These are phyloP conservation scores for Panagrolaimus sp. DNA, from an alignment of 1,140 invertebrate genomes.

Conservation along the genomic window DNA sequence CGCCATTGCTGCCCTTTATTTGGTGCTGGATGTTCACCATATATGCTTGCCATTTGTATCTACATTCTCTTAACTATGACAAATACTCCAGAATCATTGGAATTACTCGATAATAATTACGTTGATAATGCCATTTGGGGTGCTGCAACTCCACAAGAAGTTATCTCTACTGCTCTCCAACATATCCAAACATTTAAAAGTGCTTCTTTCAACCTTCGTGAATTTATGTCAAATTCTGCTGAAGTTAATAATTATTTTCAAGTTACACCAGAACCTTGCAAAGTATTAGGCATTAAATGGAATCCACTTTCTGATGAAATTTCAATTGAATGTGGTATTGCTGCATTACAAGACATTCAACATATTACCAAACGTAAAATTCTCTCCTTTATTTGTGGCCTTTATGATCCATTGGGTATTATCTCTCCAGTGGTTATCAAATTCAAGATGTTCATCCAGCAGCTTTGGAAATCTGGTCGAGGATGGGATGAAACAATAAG, in stretches of 20 bases:
- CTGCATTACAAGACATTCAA: too few relatives aligned
- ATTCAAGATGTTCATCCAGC: background rate
- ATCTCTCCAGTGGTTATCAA: background rate
- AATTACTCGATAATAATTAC: background rate
- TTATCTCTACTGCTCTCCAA: background rate
- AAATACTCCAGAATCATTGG: background rate
- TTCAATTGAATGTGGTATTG: too few relatives aligned
- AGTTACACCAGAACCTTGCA: background rate
- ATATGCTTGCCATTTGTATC: background rate
- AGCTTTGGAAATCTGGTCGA: background rate
- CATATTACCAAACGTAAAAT: background rate
- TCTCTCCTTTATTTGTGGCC: background rate
- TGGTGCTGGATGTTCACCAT: background rate
- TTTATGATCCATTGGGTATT: background rate
- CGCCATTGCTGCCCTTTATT: background rate
- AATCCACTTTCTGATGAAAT: background rate
- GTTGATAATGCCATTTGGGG: constrained; percentile 15
- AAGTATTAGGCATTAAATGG: background rate
- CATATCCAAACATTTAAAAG: too few relatives aligned
- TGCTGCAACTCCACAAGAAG: background rate
- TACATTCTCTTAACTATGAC: background rate
- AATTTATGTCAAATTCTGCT: background rate
- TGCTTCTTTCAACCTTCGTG: background rate
- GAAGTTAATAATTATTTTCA: background rate
- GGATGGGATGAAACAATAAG: background rate